phyloP scores from a whole-genome alignment of 2,797 vertebrate genomes.

The Mormyrops attenuatus region DNA sequence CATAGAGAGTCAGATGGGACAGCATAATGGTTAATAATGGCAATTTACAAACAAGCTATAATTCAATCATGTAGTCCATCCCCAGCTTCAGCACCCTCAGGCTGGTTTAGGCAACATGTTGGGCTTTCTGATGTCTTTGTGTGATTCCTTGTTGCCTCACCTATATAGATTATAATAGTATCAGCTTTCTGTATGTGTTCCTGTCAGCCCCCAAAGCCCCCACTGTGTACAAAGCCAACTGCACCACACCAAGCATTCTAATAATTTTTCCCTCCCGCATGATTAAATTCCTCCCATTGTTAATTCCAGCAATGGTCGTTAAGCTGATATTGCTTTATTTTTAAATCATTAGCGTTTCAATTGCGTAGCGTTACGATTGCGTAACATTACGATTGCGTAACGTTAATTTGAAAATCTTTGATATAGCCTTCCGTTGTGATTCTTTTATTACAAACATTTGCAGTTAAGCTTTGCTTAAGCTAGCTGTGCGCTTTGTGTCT shows the following conservation, averaged over 20 bases:
- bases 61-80: neutral
- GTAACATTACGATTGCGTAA: neutral
- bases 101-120: neutral
- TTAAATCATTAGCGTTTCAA: neutral
- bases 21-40: slow-evolving; percentile 42
- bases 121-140: neutral
- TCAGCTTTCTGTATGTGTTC: neutral
- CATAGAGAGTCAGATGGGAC: slow-evolving; percentile 16
- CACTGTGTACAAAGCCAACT: neutral
- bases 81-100: neutral
- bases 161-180: neutral
- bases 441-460: neutral
- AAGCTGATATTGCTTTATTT: neutral
- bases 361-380: neutral
- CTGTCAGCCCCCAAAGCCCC: neutral
- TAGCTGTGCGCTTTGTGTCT: neutral
- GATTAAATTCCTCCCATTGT: neutral
- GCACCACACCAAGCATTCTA: neutral
- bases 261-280: neutral
- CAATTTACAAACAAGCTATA: slow-evolving; percentile 16
- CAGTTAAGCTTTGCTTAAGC: neutral
- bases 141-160: neutral
- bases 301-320: neutral
- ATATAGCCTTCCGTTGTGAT: neutral
- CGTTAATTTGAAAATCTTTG: neutral